Percentiles rank a stretch among this genome's conserved stretches.
phyloP scores from a whole-genome alignment of 2,888 invertebrate species.

The Dastarcus helophoroides region DNA sequence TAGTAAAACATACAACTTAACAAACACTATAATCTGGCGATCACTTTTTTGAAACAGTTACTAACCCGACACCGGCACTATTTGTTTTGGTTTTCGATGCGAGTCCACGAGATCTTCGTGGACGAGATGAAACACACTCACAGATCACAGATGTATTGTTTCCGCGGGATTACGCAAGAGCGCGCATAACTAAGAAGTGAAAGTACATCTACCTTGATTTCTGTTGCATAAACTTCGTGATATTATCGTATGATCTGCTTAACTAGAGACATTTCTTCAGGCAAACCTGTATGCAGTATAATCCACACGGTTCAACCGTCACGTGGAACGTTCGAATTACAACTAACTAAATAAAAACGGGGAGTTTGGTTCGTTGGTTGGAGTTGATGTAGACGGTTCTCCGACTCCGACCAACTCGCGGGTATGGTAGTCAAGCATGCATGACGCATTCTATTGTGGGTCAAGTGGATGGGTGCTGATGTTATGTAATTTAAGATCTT shows the following conservation, averaged over 20 bases:
- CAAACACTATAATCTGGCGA: no score
- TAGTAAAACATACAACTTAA: no score
- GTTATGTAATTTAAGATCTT: no score
- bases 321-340: not conserved
- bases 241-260: constrained; percentile 1
- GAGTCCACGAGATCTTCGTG: no score
- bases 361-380: not conserved
- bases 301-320: no score
- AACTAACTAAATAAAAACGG: not conserved
- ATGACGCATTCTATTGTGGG: not conserved
- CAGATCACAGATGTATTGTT: constrained; percentile 1
- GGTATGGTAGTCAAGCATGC: not conserved
- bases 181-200: constrained; percentile 1
- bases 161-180: not conserved
- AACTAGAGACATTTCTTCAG: constrained; percentile 1
- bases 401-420: constrained; percentile 1
- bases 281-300: not conserved
- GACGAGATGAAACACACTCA: constrained; percentile 1
- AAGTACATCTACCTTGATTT: constrained; percentile 1
- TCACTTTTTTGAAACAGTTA: no score
- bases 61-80: no score
- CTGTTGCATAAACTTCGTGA: constrained; percentile 1
- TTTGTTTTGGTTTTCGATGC: no score
- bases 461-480: constrained; percentile 1
- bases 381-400: not conserved